A percentile compares a stretch with the other conserved stretches of the same genome.
These are phyloP conservation scores for Ctenopoma kingsleyae DNA, from an alignment of 2,797 vertebrate species.

Conservation along the genomic window DNA sequence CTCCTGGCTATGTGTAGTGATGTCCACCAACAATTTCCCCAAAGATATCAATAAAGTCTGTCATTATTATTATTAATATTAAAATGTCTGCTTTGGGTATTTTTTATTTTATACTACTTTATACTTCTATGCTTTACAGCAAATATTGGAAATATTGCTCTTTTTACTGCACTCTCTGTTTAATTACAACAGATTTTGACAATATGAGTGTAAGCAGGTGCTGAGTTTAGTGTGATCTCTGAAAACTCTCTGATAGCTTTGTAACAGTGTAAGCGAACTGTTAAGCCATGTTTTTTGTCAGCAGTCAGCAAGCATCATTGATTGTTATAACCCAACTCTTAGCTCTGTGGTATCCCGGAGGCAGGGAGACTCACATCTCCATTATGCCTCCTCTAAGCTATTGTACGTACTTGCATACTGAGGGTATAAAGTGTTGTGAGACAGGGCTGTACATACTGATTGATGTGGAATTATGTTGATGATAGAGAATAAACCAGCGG, in stretches of 20 bases:
- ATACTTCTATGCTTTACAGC: too few species aligned
- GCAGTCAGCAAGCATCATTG: constrained; percentile 5
- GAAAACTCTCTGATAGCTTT: neutral
- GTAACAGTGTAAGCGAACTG: neutral
- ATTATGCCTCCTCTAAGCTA: neutral
- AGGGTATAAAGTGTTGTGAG: neutral
- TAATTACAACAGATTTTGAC: too few species aligned
- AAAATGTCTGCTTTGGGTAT: too few species aligned
- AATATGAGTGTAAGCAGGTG: too few species aligned
- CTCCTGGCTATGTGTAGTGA: too few species aligned
- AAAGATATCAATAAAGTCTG: too few species aligned
- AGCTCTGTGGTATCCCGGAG: neutral
- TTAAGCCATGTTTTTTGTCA: neutral
- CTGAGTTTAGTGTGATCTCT: neutral
- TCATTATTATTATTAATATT: too few species aligned
- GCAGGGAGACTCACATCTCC: neutral
- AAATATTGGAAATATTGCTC: too few species aligned
- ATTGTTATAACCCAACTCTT: neutral
- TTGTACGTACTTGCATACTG: neutral
- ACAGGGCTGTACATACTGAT: too few species aligned
- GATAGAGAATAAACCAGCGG: constrained; percentile 1
- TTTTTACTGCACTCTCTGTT: too few species aligned
- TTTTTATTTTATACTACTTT: too few species aligned
- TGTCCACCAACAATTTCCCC: too few species aligned
- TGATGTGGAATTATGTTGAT: constrained; percentile 1